These are phyloP conservation scores for Dendrolimus houi DNA, from an alignment of 2,888 invertebrate genomes.

Conservation along the genomic window DNA sequence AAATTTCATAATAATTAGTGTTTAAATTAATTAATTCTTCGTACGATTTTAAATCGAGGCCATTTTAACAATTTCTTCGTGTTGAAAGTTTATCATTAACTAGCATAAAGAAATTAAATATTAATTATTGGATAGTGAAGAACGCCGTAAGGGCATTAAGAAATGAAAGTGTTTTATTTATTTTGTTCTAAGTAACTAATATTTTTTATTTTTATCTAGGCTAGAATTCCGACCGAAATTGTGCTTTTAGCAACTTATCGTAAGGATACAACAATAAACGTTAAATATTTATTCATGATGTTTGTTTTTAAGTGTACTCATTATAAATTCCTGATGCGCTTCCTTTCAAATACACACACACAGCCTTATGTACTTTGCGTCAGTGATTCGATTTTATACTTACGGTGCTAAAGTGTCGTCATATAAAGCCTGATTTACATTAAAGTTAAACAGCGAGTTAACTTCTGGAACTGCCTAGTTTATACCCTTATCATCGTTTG, in stretches of 20 bases:
- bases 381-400: too few relatives aligned
- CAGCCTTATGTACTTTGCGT: too few relatives aligned
- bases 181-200: slow-evolving; percentile 71
- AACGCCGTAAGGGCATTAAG: slow-evolving; percentile 61
- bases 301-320: too few relatives aligned
- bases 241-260: slow-evolving; percentile 63
- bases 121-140: slow-evolving; percentile 45
- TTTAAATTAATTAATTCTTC: slow-evolving; percentile 19
- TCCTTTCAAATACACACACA: too few relatives aligned
- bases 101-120: slow-evolving; percentile 61
- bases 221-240: slow-evolving; percentile 55
- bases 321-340: too few relatives aligned
- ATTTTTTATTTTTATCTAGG: slow-evolving; percentile 58
- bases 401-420: too few relatives aligned
- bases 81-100: slow-evolving; percentile 61
- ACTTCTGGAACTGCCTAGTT: too few relatives aligned
- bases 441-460: too few relatives aligned
- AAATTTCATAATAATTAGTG: slow-evolving; percentile 6
- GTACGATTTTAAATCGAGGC: slow-evolving; percentile 70
- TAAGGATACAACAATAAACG: slow-evolving; percentile 62
- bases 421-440: too few relatives aligned
- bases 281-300: slow-evolving; percentile 29
- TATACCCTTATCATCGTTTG: too few relatives aligned
- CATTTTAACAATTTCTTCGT: slow-evolving; percentile 63
- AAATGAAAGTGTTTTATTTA: slow-evolving; percentile 56